phyloP scores from a whole-genome alignment of 2,113 vertebrate species.

The Lontra canadensis region DNA sequence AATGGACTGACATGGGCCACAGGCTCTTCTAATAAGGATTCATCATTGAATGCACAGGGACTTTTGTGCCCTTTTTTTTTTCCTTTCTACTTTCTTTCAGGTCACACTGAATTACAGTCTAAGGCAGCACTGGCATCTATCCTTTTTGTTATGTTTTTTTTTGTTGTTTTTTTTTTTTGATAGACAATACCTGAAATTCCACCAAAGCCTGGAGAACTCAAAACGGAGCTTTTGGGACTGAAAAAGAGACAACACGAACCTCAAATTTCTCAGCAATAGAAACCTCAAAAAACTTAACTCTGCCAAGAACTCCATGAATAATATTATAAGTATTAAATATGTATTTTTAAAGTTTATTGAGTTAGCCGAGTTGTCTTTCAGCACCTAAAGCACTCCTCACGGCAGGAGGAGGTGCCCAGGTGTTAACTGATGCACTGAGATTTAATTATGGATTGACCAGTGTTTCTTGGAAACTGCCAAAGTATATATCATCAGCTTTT shows the following conservation, averaged over 20 bases:
- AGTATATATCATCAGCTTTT: not conserved
- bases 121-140: not conserved
- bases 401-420: not conserved
- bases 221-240: slow-evolving; percentile 91
- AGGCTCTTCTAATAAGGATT: not conserved
- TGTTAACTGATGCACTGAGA: not conserved
- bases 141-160: slow-evolving; percentile 26
- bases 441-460: not conserved
- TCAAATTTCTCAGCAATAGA: slow-evolving; percentile 71
- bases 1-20: not conserved
- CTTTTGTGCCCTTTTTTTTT: not conserved
- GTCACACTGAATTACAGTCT: not conserved
- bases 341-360: not conserved
- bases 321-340: not conserved
- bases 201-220: slow-evolving; percentile 93
- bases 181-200: slow-evolving; percentile 94
- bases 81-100: not conserved
- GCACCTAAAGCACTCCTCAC: not conserved
- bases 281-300: not conserved
- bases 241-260: slow-evolving; percentile 76
- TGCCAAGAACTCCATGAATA: slow-evolving; percentile 38
- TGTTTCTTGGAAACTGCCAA: not conserved
- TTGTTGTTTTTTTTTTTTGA: slow-evolving; percentile 51
- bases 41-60: not conserved
- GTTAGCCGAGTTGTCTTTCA: not conserved